Evolutionary conservation across 2,113 vertebrate genomes (phyloP), one percentile per base, ranked within the genome.

Genomic region (Charadrius vociferus): DNA sequence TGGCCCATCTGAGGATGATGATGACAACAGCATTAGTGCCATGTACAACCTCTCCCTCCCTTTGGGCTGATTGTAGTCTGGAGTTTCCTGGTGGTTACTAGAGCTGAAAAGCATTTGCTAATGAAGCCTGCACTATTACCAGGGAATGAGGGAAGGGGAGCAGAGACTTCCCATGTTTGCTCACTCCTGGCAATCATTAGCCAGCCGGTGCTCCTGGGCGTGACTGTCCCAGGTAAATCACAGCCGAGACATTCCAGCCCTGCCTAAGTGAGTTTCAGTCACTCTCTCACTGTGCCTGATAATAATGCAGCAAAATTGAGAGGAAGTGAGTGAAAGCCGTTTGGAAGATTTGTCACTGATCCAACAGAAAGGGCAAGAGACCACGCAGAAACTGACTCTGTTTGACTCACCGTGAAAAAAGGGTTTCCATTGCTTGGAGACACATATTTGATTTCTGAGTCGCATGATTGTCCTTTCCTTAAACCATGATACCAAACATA

Each of bases 181-280:
- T 86, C 67, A 73, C 90, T 97, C 88, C 65, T 95, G 62, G 81
- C 61, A 83, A 63, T 93, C 56, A 92, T 91, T 97, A 88, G 65
- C 88, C 58, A 71, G 45, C 41, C 84, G 10, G 37, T 81, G 36
- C 59, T 82, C 55, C 50, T 20, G 41, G 1, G 34, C 74, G 86
- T 92, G 95, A 89, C 80, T 79, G 62, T 95, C 77, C 36, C 88
- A 96, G 90, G 87, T 81, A 89, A 63, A 84, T 81, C 81, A 84
- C 55, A 86, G n/a, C n/a, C 29, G 77, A 63, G 75, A 39, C 79
- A 81, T 94, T 78, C 82, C 87, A 91, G 58, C 45, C 58, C 29
- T 89, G 65, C 78, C 90, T 58, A 63, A 71, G 18, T 63, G 87
- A 84, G 89, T 97, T 96, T 90, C 78, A 72, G 77, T 87, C 78